Conservation (phyloP, 2,113 vertebrate genomes). For the Echinops telfairi region DNA sequence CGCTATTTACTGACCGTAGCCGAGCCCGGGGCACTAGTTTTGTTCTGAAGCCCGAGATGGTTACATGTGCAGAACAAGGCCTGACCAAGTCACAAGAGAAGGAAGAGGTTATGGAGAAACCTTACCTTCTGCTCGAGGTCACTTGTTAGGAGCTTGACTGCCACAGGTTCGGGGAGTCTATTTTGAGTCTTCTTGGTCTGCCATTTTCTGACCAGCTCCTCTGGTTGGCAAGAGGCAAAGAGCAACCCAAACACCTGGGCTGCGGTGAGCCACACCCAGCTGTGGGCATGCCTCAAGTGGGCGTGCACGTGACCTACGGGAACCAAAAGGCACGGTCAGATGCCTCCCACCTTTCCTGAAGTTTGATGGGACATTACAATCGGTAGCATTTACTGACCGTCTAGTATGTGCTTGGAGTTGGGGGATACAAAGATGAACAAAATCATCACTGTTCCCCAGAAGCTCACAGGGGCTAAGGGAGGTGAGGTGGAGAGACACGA, state of each 20-base stretch:
- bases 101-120: not conserved
- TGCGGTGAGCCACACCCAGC: slow-evolving; percentile 97
- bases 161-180: slow-evolving; percentile 65
- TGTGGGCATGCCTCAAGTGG: slow-evolving; percentile 95
- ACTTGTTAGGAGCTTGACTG: slow-evolving; percentile 87
- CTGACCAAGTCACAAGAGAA: not conserved
- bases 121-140: slow-evolving; percentile 93
- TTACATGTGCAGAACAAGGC: not conserved
- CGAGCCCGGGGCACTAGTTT: not conserved
- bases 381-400: too few relatives aligned
- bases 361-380: not conserved
- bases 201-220: slow-evolving; percentile 91
- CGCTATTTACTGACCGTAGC: not conserved
- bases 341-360: fast-evolving
- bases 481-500: not conserved
- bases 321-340: not conserved
- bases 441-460: not conserved
- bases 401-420: not conserved
- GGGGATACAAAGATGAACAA: not conserved
- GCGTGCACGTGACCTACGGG: slow-evolving; percentile 91
- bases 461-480: not conserved
- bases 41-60: not conserved
- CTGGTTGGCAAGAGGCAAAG: slow-evolving; percentile 93
- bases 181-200: slow-evolving; percentile 80
- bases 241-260: slow-evolving; percentile 96